These are phyloP conservation scores for Rattus rattus DNA, from an alignment of 2,113 vertebrate genomes.

Conservation along the genomic window DNA sequence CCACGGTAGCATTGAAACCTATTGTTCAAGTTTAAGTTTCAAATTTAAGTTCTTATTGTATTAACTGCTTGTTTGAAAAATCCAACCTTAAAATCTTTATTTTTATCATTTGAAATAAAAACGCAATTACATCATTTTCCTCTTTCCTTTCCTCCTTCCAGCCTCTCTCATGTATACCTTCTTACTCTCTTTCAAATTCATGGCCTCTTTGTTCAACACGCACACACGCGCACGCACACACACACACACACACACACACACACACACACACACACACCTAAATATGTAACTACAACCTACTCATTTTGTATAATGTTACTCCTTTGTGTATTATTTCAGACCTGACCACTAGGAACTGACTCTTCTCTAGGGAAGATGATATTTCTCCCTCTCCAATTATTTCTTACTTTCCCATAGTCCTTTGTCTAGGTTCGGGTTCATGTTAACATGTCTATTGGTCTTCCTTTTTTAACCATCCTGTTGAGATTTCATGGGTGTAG, in stretches of 20 bases:
- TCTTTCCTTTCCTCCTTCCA: neutral
- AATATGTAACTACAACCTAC: neutral
- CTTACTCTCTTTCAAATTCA: neutral
- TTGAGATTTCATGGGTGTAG: neutral
- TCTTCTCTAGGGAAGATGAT: neutral
- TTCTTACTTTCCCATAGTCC: neutral
- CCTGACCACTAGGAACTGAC: neutral
- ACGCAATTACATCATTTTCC: neutral
- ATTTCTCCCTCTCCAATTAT: neutral
- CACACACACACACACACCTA: neutral
- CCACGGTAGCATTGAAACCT: neutral
- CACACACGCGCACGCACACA: neutral
- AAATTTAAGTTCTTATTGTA: neutral
- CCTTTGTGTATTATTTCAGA: neutral
- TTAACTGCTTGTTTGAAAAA: slow-evolving; percentile 18
- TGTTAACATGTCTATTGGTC: no score
- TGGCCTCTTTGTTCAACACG: neutral
- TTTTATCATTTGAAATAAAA: neutral
- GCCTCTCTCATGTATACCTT: fast-evolving
- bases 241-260: neutral
- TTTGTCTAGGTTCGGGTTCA: neutral
- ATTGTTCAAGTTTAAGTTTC: slow-evolving; percentile 35
- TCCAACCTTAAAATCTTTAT: neutral
- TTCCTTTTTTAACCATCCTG: neutral
- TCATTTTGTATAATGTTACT: neutral